These are phyloP conservation scores for Acrocephalus arundinaceus DNA, from an alignment of 2,113 vertebrate genomes.

Conservation along the genomic window DNA sequence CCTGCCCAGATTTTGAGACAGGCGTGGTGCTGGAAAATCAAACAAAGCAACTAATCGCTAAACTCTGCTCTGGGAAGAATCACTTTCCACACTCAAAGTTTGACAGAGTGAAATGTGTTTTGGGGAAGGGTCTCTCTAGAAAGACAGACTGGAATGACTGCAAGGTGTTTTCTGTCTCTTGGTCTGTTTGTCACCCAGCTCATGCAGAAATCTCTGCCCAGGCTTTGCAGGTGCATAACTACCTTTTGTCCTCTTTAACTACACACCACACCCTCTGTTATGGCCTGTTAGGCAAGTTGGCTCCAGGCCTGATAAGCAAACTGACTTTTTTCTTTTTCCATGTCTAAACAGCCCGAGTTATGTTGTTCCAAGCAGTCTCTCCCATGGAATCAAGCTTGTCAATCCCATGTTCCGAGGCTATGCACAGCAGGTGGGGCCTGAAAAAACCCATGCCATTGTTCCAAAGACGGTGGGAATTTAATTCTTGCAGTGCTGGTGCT, in stretches of 20 bases:
- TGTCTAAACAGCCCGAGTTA: slow-evolving; percentile 87
- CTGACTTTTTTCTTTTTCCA: background rate
- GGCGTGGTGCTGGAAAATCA: background rate
- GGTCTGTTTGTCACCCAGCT: background rate
- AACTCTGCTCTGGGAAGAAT: background rate
- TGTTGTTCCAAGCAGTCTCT: slow-evolving; percentile 93
- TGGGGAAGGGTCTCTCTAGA: background rate
- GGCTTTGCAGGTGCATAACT: background rate
- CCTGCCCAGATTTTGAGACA: background rate
- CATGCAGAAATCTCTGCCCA: background rate
- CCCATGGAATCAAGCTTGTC: slow-evolving; percentile 96
- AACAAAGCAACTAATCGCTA: background rate
- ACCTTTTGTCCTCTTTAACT: background rate
- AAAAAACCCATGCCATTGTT: background rate
- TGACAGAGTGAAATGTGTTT: background rate
- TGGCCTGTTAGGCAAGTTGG: background rate
- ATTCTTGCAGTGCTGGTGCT: background rate
- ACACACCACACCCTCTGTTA: background rate
- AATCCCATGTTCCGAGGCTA: slow-evolving; percentile 99
- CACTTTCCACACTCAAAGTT: background rate
- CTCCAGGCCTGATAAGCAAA: background rate
- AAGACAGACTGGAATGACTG: background rate
- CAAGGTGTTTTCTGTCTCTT: background rate
- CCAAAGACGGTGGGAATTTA: background rate
- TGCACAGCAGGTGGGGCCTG: slow-evolving; percentile 90